Evolutionary conservation across 2,888 invertebrate species (phyloP).

Genomic region (Neoaliturus tenellus): DNA sequence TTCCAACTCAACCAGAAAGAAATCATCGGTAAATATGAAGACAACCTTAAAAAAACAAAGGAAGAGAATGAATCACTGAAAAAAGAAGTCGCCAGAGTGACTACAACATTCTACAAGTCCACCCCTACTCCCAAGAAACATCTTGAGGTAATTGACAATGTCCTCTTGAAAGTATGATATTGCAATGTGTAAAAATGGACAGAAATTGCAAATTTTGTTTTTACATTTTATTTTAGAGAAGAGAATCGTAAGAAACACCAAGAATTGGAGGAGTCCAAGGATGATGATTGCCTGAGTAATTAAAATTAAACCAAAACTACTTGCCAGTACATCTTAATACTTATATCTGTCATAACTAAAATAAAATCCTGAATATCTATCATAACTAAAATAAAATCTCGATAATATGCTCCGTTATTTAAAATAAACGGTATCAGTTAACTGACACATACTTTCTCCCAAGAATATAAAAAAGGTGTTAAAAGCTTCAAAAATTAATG

Average conservation of each 20-base stretch:
- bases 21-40: constrained; percentile 52
- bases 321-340: not conserved
- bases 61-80: constrained; percentile 53
- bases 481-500: no score
- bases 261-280: not conserved
- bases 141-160: constrained; percentile 31
- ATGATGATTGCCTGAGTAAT: not conserved
- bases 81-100: constrained; percentile 42
- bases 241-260: not conserved
- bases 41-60: constrained; percentile 44
- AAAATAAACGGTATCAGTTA: no score
- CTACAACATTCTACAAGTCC: constrained; percentile 45
- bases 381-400: no score
- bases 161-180: not conserved
- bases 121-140: constrained; percentile 52
- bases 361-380: no score
- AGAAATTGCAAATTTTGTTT: not conserved
- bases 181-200: not conserved
- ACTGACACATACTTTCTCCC: no score
- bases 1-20: constrained; percentile 49
- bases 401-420: no score
- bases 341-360: no score
- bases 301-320: not conserved
- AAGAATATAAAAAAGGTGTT: no score
- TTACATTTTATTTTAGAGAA: not conserved